phyloP scores from a whole-genome alignment of 2,888 invertebrate genomes.

The Netelia virgata region DNA sequence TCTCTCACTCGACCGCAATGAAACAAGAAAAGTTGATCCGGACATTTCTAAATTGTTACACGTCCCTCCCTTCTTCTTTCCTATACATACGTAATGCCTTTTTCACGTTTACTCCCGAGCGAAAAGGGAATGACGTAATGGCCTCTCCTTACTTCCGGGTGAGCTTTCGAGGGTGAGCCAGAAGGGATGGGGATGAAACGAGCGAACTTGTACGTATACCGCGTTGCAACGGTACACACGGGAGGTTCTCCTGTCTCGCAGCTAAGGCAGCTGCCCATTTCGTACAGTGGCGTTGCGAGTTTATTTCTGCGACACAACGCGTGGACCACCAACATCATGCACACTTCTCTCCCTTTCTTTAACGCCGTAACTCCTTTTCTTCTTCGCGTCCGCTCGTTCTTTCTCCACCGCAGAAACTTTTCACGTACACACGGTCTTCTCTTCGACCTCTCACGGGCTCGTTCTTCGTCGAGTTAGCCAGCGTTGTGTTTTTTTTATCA shows the following conservation, averaged over 20 bases:
- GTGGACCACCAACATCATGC: conserved; percentile 26
- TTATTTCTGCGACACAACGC: conserved; percentile 46
- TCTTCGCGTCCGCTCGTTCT: conserved; percentile 56
- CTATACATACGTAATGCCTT: conserved; percentile 60
- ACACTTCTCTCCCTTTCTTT: conserved; percentile 3
- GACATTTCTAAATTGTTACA: conserved; percentile 28
- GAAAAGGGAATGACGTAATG: conserved; percentile 66
- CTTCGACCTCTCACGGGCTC: neutral
- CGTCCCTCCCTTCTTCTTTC: conserved; percentile 1
- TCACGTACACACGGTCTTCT: conserved; percentile 27
- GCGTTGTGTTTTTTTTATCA: too few relatives aligned
- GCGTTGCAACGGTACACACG: too few relatives aligned
- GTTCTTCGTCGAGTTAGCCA: neutral
- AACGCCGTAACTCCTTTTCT: conserved; percentile 44
- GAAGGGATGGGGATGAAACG: neutral
- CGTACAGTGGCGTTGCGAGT: conserved; percentile 46
- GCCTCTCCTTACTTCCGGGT: conserved; percentile 64
- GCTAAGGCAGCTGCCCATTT: too few relatives aligned
- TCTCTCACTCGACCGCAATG: neutral
- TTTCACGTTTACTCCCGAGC: conserved; percentile 58
- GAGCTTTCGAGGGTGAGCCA: conserved; percentile 16
- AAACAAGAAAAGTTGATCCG: neutral
- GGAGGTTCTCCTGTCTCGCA: too few relatives aligned
- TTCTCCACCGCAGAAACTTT: conserved; percentile 4
- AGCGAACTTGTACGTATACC: conserved; percentile 14